Conservation (phyloP, 2,113 vertebrate species). For the Austrofundulus limnaeus region DNA sequence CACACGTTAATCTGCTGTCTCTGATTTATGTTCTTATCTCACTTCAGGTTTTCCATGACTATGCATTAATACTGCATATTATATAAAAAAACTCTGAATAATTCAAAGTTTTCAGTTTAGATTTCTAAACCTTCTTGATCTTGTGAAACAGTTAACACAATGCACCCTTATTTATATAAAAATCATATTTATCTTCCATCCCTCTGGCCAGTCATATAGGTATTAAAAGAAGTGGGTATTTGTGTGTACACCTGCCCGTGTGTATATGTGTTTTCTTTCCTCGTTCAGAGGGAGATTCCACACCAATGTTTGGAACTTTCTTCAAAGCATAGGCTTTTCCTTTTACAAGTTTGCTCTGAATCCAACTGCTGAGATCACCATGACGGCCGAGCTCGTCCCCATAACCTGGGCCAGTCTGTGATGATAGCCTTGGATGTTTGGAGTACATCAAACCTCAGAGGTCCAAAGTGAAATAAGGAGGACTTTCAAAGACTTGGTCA, state of each 20-base stretch:
- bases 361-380: slow-evolving; percentile 44
- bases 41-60: not conserved
- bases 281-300: slow-evolving; percentile 10
- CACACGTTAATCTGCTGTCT: not conserved
- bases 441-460: slow-evolving; percentile 36
- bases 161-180: not conserved
- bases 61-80: not conserved
- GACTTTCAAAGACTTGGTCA: slow-evolving; percentile 43
- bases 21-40: not conserved
- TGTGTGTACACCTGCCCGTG: slow-evolving; percentile 7
- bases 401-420: slow-evolving; percentile 30
- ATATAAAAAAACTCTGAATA: not conserved
- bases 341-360: slow-evolving; percentile 24
- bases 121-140: slow-evolving; percentile 1
- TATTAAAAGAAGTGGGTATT: slow-evolving; percentile 11
- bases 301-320: slow-evolving; percentile 20
- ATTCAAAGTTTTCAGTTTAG: not conserved
- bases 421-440: slow-evolving; percentile 52
- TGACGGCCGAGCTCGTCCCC: slow-evolving; percentile 48
- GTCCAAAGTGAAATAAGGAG: slow-evolving; percentile 39
- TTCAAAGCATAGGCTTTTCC: slow-evolving; percentile 4
- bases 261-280: slow-evolving; percentile 16
- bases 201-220: not conserved
- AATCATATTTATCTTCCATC: not conserved
- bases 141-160: not conserved